These are phyloP conservation scores for Lytechinus pictus DNA, from an alignment of 35 echinoderm and acorn worm genomes.

Conservation along the genomic window DNA sequence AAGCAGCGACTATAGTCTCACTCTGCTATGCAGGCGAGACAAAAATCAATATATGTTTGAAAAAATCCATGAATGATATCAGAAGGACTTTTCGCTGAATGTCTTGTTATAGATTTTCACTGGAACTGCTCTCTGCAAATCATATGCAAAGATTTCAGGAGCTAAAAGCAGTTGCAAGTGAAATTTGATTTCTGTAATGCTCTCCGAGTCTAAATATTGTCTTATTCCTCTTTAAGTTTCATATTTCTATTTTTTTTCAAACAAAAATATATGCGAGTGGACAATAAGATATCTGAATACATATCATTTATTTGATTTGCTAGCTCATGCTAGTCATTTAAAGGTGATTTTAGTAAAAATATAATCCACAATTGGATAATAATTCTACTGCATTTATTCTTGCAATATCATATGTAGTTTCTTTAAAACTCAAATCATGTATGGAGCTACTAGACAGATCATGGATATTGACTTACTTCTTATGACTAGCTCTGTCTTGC, in stretches of 20 bases:
- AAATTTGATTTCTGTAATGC: too few relatives aligned
- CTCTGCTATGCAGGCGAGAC: too few relatives aligned
- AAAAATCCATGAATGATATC: background rate
- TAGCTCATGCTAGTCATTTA: background rate
- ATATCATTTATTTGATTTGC: too few relatives aligned
- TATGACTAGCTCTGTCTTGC: background rate
- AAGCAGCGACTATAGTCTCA: too few relatives aligned
- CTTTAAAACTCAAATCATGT: too few relatives aligned
- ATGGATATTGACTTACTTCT: conserved; percentile 16
- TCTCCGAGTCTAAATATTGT: background rate
- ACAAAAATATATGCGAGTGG: background rate
- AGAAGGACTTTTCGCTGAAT: too few relatives aligned
- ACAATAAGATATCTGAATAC: background rate
- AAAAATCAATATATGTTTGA: background rate
- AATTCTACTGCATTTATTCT: too few relatives aligned
- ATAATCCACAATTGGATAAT: too few relatives aligned
- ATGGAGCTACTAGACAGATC: background rate
- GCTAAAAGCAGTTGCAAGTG: too few relatives aligned
- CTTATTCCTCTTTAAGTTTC: background rate
- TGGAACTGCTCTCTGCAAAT: too few relatives aligned
- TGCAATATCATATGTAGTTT: background rate
- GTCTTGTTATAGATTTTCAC: too few relatives aligned
- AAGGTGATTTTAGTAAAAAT: background rate
- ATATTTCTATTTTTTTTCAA: background rate
- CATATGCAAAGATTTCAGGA: too few relatives aligned